Evolutionary conservation across 2,113 vertebrate species (phyloP), one percentile per base, ranked within the genome.

Genomic region (Gallinago jamesoni): DNA sequence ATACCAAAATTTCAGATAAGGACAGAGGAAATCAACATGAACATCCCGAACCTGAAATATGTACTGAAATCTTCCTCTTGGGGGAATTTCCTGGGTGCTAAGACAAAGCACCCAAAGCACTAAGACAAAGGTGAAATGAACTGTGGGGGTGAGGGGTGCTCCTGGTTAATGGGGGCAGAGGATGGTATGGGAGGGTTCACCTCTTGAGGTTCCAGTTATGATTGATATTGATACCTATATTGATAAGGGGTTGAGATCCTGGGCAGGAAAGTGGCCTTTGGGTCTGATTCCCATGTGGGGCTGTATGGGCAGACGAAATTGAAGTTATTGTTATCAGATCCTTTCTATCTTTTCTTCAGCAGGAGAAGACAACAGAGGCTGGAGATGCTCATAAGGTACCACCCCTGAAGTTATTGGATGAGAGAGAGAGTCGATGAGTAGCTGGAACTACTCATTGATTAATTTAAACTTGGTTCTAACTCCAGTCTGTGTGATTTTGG

Each of bases 271-370:
- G 12, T 10, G 3, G 0, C 0, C 7, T 79, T 69, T 90, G 15
- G 5, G 23, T 12, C 1, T 1, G 1, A 6, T 22, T 73, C 2
- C 5, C 0, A 7, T 22, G 11, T 0, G 2, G 6, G 52, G 7
- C 5, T 1, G 1, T 7, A 3, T 12, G 21, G 7, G 7, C 0
- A 35, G 37, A 9, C 39, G 14, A 64, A 85, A 47, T 63, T 3
- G 2, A 22, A 18, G 6, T n/a, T 57, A 4, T 2, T 47, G 1
- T 83, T 55, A 4, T 18, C 21, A 45, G 25, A 28, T 0, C 2
- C 8, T 64, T 72, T 45, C 48, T 64, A 1, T 21, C 7, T 60
- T 56, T 47, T 16, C 18, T 56, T 73, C 13, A 67, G 21, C 20
- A 60, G 23, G 0, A 78, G 28, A 53, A 48, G 7, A 47, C 2